A percentile compares a stretch with the other conserved stretches of the same genome.
Evolutionary conservation across 2,797 vertebrate genomes (phyloP).

Genomic region (Glyptemys insculpta): DNA sequence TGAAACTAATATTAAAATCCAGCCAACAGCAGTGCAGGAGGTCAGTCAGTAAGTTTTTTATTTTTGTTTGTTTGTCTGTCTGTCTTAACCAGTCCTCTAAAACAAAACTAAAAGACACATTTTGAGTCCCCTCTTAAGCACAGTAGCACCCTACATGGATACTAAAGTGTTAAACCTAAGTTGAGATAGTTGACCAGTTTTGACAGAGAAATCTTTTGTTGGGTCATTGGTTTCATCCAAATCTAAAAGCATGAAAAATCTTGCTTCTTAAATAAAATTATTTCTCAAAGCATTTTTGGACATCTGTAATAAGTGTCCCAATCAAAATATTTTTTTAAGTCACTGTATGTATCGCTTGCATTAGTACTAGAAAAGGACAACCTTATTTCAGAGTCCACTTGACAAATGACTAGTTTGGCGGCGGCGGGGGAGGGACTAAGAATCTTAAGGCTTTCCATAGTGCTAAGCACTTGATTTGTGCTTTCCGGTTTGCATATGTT

Average conservation of each 20-base stretch:
- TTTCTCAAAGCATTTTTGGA: not conserved
- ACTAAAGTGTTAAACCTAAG: not conserved
- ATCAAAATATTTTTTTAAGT: not conserved
- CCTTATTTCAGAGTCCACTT: not conserved
- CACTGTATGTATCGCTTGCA: not conserved
- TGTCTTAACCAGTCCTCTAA: not conserved
- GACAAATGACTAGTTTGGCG: not conserved
- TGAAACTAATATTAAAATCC: conserved; percentile 83
- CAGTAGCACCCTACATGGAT: not conserved
- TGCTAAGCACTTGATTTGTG: not conserved
- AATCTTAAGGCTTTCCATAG: not conserved
- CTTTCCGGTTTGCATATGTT: rapidly evolving
- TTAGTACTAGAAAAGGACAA: not conserved
- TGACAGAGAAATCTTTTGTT: not conserved
- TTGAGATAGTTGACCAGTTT: not conserved
- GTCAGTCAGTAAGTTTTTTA: conserved; percentile 77
- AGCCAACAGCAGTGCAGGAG: conserved; percentile 80
- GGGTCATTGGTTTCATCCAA: not conserved
- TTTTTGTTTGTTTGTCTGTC: not conserved
- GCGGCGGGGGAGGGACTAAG: not conserved
- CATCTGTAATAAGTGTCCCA: not conserved
- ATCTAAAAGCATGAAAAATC: not conserved
- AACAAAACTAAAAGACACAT: not conserved
- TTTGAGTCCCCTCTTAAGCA: not conserved
- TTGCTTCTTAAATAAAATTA: not conserved